Evolutionary conservation across 2,888 invertebrate genomes (phyloP).

Genomic region (Callinectes sapidus): DNA sequence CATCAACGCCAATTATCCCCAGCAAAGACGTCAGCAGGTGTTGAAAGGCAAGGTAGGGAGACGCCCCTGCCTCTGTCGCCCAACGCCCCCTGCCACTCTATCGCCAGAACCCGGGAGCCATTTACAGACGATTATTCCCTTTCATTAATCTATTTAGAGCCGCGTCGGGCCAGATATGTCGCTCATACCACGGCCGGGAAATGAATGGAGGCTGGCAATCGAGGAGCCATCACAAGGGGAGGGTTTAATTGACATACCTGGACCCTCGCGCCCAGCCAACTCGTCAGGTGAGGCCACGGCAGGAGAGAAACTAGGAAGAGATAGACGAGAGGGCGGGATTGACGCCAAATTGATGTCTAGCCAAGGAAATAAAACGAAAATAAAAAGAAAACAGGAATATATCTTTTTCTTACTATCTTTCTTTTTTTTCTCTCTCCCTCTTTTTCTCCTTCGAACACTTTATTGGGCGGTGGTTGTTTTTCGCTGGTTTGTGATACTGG

Average conservation of each 20-base stretch:
- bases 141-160: conserved; percentile 61
- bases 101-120: conserved; percentile 16
- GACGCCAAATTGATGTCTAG: background rate
- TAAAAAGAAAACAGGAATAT: conserved; percentile 11
- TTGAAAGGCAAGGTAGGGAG: conserved; percentile 35
- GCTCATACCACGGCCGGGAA: conserved; percentile 52
- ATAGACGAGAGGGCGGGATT: background rate
- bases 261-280: conserved; percentile 37
- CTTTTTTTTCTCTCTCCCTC: too few species aligned
- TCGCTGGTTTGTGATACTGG: conserved; percentile 25
- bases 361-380: conserved; percentile 8
- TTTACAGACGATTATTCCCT: conserved; percentile 49
- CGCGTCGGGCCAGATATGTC: conserved; percentile 44
- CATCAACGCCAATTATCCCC: conserved; percentile 38
- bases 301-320: conserved; percentile 16
- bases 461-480: background rate
- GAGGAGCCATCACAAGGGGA: conserved; percentile 42
- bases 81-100: conserved; percentile 38
- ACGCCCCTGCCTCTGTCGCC: conserved; percentile 34
- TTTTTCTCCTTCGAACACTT: background rate
- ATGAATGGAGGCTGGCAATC: conserved; percentile 61
- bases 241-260: conserved; percentile 62
- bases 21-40: conserved; percentile 39
- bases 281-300: background rate
- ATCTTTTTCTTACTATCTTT: background rate